Conservation (phyloP, 1,140 invertebrate genomes). For the Ephestia elutella region DNA sequence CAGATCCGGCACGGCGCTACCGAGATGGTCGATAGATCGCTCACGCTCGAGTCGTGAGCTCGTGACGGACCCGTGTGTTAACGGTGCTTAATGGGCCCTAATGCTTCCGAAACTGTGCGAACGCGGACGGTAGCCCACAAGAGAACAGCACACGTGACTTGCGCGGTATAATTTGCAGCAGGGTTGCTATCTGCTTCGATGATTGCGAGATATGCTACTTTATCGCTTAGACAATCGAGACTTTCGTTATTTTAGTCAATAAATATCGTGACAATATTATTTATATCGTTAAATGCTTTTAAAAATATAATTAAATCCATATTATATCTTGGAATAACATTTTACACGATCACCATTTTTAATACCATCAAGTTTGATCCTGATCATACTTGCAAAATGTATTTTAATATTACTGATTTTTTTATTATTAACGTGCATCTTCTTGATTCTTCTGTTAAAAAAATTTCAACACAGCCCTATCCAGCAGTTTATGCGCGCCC, state of each 20-base stretch:
- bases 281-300: no score
- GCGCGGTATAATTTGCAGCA: conserved; percentile 53
- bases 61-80: conserved; percentile 67
- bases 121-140: conserved; percentile 63
- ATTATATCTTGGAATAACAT: no score
- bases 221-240: not conserved
- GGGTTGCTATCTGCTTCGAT: not conserved
- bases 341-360: no score
- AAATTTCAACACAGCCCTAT: not conserved
- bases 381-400: no score
- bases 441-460: no score
- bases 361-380: no score
- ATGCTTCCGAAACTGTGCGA: conserved; percentile 74
- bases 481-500: conserved; percentile 25
- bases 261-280: no score
- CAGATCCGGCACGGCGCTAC: conserved; percentile 37
- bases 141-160: conserved; percentile 52
- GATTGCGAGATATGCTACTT: not conserved
- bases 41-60: conserved; percentile 60
- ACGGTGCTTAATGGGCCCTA: conserved; percentile 72
- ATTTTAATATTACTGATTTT: no score
- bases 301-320: no score
- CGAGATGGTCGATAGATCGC: conserved; percentile 66
- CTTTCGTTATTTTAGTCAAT: not conserved
- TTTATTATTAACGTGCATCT: no score